These are phyloP conservation scores for Leptura quadrifasciata DNA, from an alignment of 2,888 invertebrate species.

Conservation along the genomic window DNA sequence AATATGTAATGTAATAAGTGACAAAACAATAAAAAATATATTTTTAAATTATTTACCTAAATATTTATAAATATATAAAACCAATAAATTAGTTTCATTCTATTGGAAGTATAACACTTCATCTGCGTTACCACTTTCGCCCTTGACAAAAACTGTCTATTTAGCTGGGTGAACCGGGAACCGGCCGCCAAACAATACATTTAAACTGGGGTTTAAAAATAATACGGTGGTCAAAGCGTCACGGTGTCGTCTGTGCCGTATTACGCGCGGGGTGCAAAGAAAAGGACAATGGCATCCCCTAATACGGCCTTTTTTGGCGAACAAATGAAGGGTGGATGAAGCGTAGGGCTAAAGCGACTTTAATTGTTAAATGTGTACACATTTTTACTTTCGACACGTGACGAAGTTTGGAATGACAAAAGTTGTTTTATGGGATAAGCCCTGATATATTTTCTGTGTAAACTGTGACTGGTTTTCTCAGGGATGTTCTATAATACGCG, in stretches of 20 bases:
- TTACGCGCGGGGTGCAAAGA: conserved; percentile 58
- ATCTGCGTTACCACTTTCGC: conserved; percentile 4
- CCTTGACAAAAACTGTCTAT: conserved; percentile 45
- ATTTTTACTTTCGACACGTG: conserved; percentile 66
- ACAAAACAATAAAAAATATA: no score
- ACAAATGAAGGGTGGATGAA: conserved; percentile 58
- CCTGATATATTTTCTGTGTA: conserved; percentile 32
- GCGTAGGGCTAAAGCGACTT: conserved; percentile 66
- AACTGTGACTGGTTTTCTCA: conserved; percentile 11
- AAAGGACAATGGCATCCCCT: conserved; percentile 58
- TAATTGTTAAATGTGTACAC: conserved; percentile 66
- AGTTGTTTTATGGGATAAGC: neutral
- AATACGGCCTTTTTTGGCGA: conserved; percentile 58
- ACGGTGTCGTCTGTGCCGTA: conserved; percentile 60
- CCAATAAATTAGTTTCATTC: neutral
- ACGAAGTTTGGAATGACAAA: conserved; percentile 59
- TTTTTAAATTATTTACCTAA: no score
- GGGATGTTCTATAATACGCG: neutral
- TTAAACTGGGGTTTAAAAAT: conserved; percentile 61
- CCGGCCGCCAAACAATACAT: conserved; percentile 55
- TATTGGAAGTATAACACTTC: neutral
- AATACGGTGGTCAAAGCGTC: conserved; percentile 63
- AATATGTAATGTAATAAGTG: no score
- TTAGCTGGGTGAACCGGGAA: conserved; percentile 48
- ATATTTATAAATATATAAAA: no score